These are phyloP conservation scores for Ictidomys tridecemlineatus DNA, from an alignment of 2,113 vertebrate species.

Conservation along the genomic window DNA sequence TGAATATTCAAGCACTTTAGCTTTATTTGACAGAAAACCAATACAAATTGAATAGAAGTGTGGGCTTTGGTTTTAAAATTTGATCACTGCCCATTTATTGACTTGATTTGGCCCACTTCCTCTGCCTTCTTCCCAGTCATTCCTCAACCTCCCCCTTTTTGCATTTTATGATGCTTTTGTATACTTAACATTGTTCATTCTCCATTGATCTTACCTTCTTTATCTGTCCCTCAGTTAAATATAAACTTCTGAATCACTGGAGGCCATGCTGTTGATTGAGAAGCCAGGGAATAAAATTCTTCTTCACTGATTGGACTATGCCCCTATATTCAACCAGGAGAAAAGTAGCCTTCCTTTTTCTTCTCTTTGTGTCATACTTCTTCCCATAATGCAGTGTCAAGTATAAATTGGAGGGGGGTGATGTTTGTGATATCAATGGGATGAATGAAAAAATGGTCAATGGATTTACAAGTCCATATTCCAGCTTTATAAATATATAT, in stretches of 20 bases:
- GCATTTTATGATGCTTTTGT: constrained; percentile 14
- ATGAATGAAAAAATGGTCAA: constrained; percentile 21
- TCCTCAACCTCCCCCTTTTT: constrained; percentile 20
- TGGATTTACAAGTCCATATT: background rate
- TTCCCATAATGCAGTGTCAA: constrained; percentile 26
- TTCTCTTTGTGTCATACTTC: background rate
- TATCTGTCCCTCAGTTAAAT: constrained; percentile 32
- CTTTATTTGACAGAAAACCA: constrained; percentile 75
- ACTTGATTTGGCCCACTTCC: constrained; percentile 57
- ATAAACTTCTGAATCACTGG: background rate
- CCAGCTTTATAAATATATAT: background rate
- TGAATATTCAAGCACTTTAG: constrained; percentile 74
- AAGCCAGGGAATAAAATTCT: constrained; percentile 11
- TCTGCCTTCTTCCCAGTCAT: constrained; percentile 49
- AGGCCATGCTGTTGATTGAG: background rate
- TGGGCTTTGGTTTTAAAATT: constrained; percentile 20
- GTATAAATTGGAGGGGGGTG: background rate
- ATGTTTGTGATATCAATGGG: background rate
- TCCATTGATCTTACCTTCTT: constrained; percentile 2
- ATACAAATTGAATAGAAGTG: constrained; percentile 68
- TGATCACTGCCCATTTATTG: constrained; percentile 59
- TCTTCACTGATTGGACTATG: background rate
- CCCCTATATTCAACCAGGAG: background rate
- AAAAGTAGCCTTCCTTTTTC: background rate
- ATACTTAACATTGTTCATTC: background rate